Evolutionary conservation across 2,888 invertebrate species (phyloP).

Genomic region (Gryllus longicercus): DNA sequence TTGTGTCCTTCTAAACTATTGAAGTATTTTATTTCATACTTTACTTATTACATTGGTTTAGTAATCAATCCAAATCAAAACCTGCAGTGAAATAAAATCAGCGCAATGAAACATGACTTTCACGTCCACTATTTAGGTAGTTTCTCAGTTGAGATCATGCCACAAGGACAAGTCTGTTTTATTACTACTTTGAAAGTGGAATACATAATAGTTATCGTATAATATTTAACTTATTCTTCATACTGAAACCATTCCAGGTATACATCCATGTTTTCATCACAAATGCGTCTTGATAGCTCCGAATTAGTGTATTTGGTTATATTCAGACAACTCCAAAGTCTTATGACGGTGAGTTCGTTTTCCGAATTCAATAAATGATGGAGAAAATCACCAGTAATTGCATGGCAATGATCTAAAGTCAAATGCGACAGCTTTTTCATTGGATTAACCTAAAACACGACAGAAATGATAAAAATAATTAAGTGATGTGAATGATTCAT

Average conservation of each 20-base stretch:
- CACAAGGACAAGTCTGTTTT: too few species aligned
- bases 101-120: too few species aligned
- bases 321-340: conserved; percentile 44
- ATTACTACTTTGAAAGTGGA: too few species aligned
- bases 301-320: conserved; percentile 39
- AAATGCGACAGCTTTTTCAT: conserved; percentile 42
- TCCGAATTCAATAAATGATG: conserved; percentile 40
- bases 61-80: too few species aligned
- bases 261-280: conserved; percentile 42
- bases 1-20: too few species aligned
- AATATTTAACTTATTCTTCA: conserved; percentile 28
- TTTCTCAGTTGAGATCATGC: too few species aligned
- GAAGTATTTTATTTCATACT: too few species aligned
- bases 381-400: conserved; percentile 39
- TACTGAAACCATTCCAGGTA: conserved; percentile 42
- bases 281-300: conserved; percentile 38
- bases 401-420: conserved; percentile 43
- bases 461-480: not conserved
- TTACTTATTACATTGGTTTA: too few species aligned
- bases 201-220: not conserved
- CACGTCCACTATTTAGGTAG: too few species aligned
- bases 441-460: conserved; percentile 41
- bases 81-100: too few species aligned
- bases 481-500: too few species aligned
- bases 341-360: conserved; percentile 42